Base-by-base conservation (phyloP, 2,888 invertebrate genomes). In the Tetragonula carbonaria region DNA sequence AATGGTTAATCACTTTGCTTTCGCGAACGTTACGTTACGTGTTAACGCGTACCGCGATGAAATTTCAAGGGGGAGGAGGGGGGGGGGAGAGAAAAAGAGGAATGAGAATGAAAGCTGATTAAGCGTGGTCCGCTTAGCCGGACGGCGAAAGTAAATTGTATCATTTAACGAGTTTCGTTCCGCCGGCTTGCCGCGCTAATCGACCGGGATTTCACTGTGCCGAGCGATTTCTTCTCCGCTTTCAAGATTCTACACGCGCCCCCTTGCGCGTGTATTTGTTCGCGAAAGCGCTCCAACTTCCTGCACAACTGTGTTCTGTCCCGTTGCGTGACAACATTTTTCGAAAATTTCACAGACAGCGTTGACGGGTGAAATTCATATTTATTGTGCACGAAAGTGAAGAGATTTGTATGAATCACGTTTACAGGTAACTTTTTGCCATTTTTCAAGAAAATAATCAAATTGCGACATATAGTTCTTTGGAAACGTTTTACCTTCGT, bases 1-100 rank as follows among this genome's bases (percentile, higher is more conserved):
- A 59, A 79, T 67, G n/a, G 67, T 79, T 79, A 79, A 79, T 79
- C 66, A 45, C 74, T 53, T 79, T 59, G 66, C 79, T 78, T 72
- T 78, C 57, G 45, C 53, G 53, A 45, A 18, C 57, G 72, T 72
- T 78, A 18, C 57, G 72, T 65, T 78, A 78, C 66, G 53, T 45
- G 74, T 62, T 21, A 74, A 79, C 74, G 74, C 67, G 79, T 28
- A 16, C 13, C 28, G 11, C 57, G 51, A 38, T 57, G 51, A 38
- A 62, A 28, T 57, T 57, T 67, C 59, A 50, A 8, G 11, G 8
- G 38, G 6, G 5, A 6, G 38, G 38, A 0, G 38, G 38, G 45
- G 8, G n/a, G n/a, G n/a, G 8, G 11, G 45, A 45, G 45, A 23
- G 28, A 2, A 28, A 28, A 2, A 28, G 28, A 45, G 45, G 74